phyloP scores from a whole-genome alignment of 2,113 vertebrate species.

The Phylloscopus whistleri region DNA sequence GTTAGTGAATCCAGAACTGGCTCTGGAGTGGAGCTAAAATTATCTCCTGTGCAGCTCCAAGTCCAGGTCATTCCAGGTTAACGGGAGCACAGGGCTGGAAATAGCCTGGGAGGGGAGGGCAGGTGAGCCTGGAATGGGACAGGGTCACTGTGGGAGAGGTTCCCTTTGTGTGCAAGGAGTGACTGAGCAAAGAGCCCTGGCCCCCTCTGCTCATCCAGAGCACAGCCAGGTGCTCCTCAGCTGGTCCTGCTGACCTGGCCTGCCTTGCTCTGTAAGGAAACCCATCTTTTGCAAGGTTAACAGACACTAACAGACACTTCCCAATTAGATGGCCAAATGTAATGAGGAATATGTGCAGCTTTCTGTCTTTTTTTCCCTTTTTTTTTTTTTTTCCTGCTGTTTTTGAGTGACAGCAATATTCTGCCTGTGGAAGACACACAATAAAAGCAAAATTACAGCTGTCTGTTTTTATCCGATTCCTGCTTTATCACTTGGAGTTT shows the following conservation, averaged over 20 bases:
- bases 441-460: slow-evolving; percentile 70
- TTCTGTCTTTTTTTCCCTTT: neutral
- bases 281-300: neutral
- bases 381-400: neutral
- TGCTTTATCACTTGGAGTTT: slow-evolving; percentile 67
- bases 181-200: neutral
- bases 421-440: slow-evolving; percentile 44
- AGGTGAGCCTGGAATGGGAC: neutral
- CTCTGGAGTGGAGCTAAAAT: slow-evolving; percentile 2
- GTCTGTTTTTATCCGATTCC: slow-evolving; percentile 68
- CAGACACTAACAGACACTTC: slow-evolving; percentile 13
- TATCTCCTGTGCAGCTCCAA: neutral
- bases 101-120: neutral
- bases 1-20: neutral
- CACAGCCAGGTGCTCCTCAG: neutral
- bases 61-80: neutral
- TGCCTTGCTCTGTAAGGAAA: neutral
- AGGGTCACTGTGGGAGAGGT: neutral
- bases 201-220: neutral
- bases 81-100: accelerated
- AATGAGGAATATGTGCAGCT: slow-evolving; percentile 32
- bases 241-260: neutral
- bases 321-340: slow-evolving; percentile 45
- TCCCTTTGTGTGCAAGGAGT: neutral
- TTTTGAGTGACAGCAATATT: slow-evolving; percentile 66